Conservation (phyloP, 1,140 invertebrate species). For the Colletes gigas region DNA sequence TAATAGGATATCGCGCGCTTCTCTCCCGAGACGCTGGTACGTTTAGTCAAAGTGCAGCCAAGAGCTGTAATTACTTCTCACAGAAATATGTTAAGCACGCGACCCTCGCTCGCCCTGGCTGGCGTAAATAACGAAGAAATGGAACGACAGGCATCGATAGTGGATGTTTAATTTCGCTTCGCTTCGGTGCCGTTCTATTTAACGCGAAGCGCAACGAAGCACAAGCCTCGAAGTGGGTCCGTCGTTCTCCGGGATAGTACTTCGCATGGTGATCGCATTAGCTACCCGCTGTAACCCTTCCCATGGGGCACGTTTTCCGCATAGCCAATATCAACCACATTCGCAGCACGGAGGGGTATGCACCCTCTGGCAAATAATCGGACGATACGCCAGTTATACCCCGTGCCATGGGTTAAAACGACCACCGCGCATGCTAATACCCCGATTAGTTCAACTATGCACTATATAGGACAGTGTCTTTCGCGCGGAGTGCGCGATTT, state of each 20-base stretch:
- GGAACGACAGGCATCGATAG: slow-evolving; percentile 7
- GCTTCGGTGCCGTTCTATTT: slow-evolving; percentile 21
- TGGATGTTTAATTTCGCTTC: slow-evolving; percentile 46
- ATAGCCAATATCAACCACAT: slow-evolving; percentile 68
- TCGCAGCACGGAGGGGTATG: slow-evolving; percentile 34
- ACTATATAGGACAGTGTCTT: background rate
- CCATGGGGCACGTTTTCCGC: slow-evolving; percentile 66
- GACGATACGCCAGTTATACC: slow-evolving; percentile 52
- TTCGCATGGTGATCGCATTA: slow-evolving; percentile 68
- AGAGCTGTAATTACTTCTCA: background rate
- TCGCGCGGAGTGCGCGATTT: slow-evolving; percentile 30
- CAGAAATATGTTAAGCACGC: background rate
- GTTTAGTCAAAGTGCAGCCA: background rate
- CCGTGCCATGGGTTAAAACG: slow-evolving; percentile 59
- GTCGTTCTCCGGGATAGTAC: slow-evolving; percentile 46
- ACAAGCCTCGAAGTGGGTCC: slow-evolving; percentile 32
- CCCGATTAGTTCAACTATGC: slow-evolving; percentile 25
- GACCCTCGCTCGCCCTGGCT: background rate
- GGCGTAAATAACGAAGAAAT: background rate
- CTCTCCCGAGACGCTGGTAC: background rate
- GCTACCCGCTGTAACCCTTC: slow-evolving; percentile 53
- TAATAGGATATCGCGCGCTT: slow-evolving; percentile 16
- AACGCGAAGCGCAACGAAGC: slow-evolving; percentile 34
- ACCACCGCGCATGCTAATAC: slow-evolving; percentile 65
- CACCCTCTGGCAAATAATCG: slow-evolving; percentile 67